Evolutionary conservation across 2,888 invertebrate species (phyloP), one percentile per base, ranked within the genome.

Genomic region (Drosophila paranaensis): DNA sequence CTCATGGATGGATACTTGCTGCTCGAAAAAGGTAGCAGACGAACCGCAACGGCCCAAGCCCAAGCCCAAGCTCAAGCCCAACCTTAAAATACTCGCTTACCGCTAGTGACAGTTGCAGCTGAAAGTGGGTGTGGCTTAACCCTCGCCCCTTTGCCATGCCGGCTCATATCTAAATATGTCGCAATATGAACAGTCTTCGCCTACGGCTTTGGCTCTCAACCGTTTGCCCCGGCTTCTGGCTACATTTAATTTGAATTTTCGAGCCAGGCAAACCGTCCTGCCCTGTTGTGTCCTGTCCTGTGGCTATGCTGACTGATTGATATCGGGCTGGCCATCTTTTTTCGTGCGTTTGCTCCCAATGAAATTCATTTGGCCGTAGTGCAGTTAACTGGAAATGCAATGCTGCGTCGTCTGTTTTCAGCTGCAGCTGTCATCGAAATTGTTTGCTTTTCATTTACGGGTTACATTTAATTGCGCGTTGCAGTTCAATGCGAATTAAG

Each of bases 21-120:
- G 48, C 48, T 55, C 33, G 16, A 53, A 83, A 77, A 79, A 75
- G 71, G 77, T 71, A 82, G 69, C 77, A 81, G 81, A 71, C 82
- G 78, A 80, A 77, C 70, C 71, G 63, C 76, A 46, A 74, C 51
- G 71, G 46, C 27, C 50, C 62, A 65, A 71, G 57, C 78, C 82
- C 74, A 77, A 81, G 37, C 50, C 6, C 5, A 6, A 27, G 27
- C 27, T 6, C 5, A 6, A 3, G 27, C 27, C 43, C 43, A 43
- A 82, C 88, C 81, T 84, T 81, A 84, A 88, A 88, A 74, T 71
- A 53, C 54, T 60, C 66, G 74, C 64, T 73, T 66, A 60, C 58
- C 30, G 30, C 16, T 73, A 46, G 68, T 63, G 69, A 63, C 88
- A 82, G 76, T 68, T 66, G 60, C 60, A 67, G 73, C 60, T 48